These are phyloP conservation scores for Tamias sibiricus DNA, from an alignment of 2,113 vertebrate species.

Conservation along the genomic window DNA sequence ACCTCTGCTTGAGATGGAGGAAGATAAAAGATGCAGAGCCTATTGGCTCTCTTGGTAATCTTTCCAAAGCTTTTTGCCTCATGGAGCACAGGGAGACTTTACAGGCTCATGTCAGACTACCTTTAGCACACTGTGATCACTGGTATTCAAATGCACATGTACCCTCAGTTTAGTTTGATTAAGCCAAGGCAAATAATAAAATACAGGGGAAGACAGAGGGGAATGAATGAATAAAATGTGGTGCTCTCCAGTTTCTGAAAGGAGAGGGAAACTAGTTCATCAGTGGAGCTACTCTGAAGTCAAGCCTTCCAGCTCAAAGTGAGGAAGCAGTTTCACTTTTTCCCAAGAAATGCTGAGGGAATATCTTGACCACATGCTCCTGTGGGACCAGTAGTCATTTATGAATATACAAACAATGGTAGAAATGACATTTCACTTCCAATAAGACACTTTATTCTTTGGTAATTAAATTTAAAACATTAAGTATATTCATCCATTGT, in stretches of 20 bases:
- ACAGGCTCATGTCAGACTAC: not conserved
- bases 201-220: not conserved
- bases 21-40: not conserved
- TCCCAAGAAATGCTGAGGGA: not conserved
- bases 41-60: not conserved
- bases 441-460: too few relatives aligned
- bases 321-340: not conserved
- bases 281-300: not conserved
- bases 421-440: too few relatives aligned
- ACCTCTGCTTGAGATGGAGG: not conserved
- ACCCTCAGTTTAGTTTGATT: not conserved
- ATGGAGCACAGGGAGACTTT: not conserved
- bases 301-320: not conserved
- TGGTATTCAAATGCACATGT: too few relatives aligned
- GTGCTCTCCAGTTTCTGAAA: not conserved
- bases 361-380: not conserved
- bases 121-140: not conserved
- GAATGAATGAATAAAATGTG: not conserved
- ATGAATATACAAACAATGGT: not conserved
- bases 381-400: not conserved
- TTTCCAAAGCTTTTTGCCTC: not conserved
- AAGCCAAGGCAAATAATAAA: not conserved
- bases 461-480: too few relatives aligned
- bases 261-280: not conserved
- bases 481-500: too few relatives aligned